Conservation (phyloP, 2,113 vertebrate species). For the Andinoacara biseriatus region DNA sequence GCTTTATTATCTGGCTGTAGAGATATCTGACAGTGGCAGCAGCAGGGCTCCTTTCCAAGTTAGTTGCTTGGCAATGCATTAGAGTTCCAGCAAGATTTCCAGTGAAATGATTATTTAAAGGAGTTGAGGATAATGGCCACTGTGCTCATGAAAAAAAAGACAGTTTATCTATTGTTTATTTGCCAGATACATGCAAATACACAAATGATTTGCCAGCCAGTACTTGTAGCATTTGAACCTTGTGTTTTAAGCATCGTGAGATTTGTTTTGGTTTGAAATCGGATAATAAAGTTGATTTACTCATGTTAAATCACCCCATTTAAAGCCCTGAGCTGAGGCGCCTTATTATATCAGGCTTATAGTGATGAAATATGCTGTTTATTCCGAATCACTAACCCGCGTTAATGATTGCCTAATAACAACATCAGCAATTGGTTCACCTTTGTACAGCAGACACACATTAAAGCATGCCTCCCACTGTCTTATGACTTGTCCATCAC, state of each 20-base stretch:
- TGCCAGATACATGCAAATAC: background rate
- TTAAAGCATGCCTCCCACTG: conserved; percentile 54
- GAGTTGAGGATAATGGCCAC: conserved; percentile 25
- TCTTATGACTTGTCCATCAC: conserved; percentile 59
- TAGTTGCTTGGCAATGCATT: conserved; percentile 62
- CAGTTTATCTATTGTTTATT: conserved; percentile 27
- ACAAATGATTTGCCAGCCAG: background rate
- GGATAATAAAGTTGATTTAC: conserved; percentile 1
- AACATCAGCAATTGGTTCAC: conserved; percentile 72
- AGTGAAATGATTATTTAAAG: conserved; percentile 46
- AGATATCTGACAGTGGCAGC: conserved; percentile 40
- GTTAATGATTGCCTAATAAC: conserved; percentile 76
- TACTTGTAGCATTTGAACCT: background rate
- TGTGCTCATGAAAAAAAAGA: background rate
- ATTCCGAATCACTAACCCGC: conserved; percentile 38
- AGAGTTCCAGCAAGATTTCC: conserved; percentile 43
- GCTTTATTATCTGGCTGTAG: conserved; percentile 18
- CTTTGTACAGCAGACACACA: conserved; percentile 73
- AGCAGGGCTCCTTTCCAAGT: conserved; percentile 43
- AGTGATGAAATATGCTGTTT: background rate
- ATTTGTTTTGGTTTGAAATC: background rate
- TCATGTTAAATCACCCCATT: background rate
- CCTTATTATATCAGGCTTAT: conserved; percentile 15
- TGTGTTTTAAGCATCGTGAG: background rate
- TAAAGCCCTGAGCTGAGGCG: background rate